Evolutionary conservation across 2,113 vertebrate species (phyloP).

Genomic region (Gadus macrocephalus): DNA sequence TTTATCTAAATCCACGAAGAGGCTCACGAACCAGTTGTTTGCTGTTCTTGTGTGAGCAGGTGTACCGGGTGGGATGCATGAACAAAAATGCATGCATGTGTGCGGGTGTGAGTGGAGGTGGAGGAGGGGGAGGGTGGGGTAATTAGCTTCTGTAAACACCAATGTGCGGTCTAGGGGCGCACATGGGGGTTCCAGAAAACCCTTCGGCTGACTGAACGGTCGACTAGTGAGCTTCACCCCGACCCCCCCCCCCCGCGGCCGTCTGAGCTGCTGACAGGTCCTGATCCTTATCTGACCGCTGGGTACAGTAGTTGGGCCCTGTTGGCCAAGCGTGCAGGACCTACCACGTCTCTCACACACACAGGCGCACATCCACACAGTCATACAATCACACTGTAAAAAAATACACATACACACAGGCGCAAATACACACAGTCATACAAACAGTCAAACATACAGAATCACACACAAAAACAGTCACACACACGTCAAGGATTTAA

Average conservation of each 20-base stretch:
- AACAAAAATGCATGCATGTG: slow-evolving; percentile 6
- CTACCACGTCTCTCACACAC: no score
- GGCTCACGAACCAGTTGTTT: neutral
- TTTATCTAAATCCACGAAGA: neutral
- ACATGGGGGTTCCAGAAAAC: slow-evolving; percentile 21
- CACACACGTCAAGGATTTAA: no score
- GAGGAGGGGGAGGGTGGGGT: slow-evolving; percentile 18
- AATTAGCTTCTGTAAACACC: slow-evolving; percentile 53
- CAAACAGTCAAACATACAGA: no score
- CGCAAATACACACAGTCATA: no score
- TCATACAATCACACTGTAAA: no score
- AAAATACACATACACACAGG: no score
- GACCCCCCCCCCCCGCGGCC: neutral
- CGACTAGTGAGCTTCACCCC: neutral
- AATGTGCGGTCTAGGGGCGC: slow-evolving; percentile 48
- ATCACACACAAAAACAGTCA: no score
- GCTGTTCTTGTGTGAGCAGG: slow-evolving; percentile 30
- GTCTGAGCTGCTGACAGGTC: no score
- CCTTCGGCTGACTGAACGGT: neutral
- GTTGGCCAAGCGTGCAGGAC: no score
- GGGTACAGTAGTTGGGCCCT: no score
- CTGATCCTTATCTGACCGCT: no score
- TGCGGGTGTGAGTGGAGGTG: neutral
- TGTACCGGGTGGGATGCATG: slow-evolving; percentile 27
- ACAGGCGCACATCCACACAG: no score